Evolutionary conservation across 1,140 invertebrate species (phyloP).

Genomic region (Leptopilina clavipes): DNA sequence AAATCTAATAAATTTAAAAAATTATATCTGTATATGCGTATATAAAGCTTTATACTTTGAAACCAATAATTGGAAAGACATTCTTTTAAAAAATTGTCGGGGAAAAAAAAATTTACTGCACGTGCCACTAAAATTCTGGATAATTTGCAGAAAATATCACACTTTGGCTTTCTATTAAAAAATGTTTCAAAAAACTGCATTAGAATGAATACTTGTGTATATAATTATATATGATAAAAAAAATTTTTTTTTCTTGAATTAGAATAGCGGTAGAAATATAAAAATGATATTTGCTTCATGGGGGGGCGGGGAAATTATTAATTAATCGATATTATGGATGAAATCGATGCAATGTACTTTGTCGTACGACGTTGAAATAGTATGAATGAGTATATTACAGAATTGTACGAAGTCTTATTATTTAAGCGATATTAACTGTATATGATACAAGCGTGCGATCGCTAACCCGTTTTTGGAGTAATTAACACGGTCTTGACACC

Average conservation of each 20-base stretch:
- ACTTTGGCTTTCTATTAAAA: constrained; percentile 7
- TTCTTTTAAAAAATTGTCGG: background rate
- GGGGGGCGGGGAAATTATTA: background rate
- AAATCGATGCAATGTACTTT: constrained; percentile 58
- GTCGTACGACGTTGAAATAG: constrained; percentile 58
- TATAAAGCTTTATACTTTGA: constrained; percentile 13
- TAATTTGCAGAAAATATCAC: constrained; percentile 19
- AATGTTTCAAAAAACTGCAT: background rate
- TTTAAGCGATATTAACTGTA: constrained; percentile 63
- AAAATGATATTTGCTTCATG: background rate
- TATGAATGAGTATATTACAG: constrained; percentile 68
- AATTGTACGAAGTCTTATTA: constrained; percentile 63
- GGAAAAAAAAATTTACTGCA: background rate
- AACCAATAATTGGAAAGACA: background rate
- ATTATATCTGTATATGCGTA: background rate
- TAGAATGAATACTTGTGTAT: background rate
- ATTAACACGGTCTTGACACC: constrained; percentile 15
- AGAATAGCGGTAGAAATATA: constrained; percentile 9
- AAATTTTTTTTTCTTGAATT: background rate
- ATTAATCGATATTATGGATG: constrained; percentile 58
- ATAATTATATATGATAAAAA: background rate
- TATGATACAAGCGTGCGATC: constrained; percentile 61
- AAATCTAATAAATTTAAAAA: background rate
- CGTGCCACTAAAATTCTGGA: constrained; percentile 17
- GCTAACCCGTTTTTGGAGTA: constrained; percentile 32